Evolutionary conservation across 2,113 vertebrate species (phyloP), one percentile per base, ranked within the genome.

Genomic region (Arizona elegans): DNA sequence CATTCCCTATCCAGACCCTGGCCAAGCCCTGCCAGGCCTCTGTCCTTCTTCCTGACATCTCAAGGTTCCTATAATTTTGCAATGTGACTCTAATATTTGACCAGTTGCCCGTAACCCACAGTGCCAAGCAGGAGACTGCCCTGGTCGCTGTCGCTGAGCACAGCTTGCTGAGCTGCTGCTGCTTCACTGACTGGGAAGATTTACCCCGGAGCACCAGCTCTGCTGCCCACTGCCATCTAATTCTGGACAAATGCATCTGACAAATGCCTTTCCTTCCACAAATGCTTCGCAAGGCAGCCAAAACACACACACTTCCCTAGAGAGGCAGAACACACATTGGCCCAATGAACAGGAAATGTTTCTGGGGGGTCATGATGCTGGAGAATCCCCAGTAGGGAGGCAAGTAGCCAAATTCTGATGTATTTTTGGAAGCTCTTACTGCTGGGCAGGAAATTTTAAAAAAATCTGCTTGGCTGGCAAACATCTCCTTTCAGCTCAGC

Each of bases 281-380:
- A 53, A 7, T 11, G 2, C 53, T 47, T n/a, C 11, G 5, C 54
- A 87, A 19, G 43, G 70, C 52, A 43, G 43, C 38, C 56, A 21
- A 59, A 53, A 26, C 58, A 4, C 21, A 38, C 58, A 88, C 7
- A 5, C 21, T 54, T 62, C 1, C 56, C 19, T 26, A 12, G 43
- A 24, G 33, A 33, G 11, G 24, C 1, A 13, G 62, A 26, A 5
- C 29, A 12, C 47, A 0, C 59, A 23, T 21, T 21, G 0, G 88
- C 54, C 2, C 65, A 50, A 54, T 23, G 12, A 21, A 47, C 8
- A 24, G 33, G 5, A 55, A 92, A 58, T 58, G 52, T 15, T 58
- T 12, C 12, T 86, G 2, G 43, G 86, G 21, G 21, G 56, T 26
- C 54, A 8, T 6, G 0, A 55, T 4, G 12, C 38, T 3, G 19